phyloP scores from a whole-genome alignment of 2,113 vertebrate genomes.

The Siphamia tubifer region DNA sequence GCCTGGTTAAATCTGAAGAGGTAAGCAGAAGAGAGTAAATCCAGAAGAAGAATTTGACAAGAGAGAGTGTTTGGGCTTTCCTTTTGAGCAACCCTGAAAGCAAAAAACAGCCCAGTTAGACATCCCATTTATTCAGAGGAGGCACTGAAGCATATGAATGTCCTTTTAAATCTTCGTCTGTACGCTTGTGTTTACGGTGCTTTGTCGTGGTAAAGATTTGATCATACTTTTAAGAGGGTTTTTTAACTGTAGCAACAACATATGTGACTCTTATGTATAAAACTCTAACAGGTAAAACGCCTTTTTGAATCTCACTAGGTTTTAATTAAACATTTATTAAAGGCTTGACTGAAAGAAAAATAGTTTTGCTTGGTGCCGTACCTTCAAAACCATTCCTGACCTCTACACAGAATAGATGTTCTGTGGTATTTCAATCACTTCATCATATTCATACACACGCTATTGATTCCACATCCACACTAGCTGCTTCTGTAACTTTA shows the following conservation, averaged over 20 bases:
- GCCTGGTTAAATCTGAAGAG: slow-evolving; percentile 14
- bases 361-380: neutral
- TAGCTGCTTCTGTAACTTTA: no score
- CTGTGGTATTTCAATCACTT: no score
- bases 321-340: neutral
- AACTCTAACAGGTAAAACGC: no score
- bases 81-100: neutral
- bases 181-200: neutral
- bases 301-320: no score
- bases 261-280: neutral
- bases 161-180: neutral
- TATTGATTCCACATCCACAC: no score
- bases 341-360: no score
- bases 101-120: slow-evolving; percentile 2
- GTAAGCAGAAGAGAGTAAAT: slow-evolving; percentile 10
- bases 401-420: neutral
- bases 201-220: neutral
- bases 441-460: no score
- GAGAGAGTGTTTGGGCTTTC: slow-evolving; percentile 6
- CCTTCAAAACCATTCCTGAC: neutral
- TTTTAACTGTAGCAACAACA: neutral
- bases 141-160: slow-evolving; percentile 1
- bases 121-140: slow-evolving; percentile 1
- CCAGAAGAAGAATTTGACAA: slow-evolving; percentile 14
- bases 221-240: neutral